Base-by-base conservation (phyloP, 2,113 vertebrate species). In the Seriola aureovittata region DNA sequence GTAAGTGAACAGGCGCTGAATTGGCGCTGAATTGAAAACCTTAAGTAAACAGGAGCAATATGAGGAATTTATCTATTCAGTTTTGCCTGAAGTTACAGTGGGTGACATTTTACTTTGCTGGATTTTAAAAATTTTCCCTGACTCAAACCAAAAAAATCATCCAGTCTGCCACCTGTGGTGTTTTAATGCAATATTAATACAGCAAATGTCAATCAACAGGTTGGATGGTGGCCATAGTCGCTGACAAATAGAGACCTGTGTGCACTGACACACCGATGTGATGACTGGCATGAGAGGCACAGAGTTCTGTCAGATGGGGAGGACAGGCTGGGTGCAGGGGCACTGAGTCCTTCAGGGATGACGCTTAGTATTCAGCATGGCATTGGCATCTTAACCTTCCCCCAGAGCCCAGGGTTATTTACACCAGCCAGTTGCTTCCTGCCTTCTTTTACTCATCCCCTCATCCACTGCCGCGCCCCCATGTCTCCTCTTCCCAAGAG, bases 361-460 rank as follows among this genome's bases (percentile, higher is more conserved):
- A 71, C 70, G 46, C 66, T 93, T 85, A 78, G 75, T 80, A 93
- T 91, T 92, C 90, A 81, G 71, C 52, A 50, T 69, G 54, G n/a
- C 29, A 67, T 88, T 82, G 70, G 74, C 72, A 87, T 87, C 82
- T 88, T 83, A 90, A 87, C 74, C 71, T 78, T 88, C 72, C 85
- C 75, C 82, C 71, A 66, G 81, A 91, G 78, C 78, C 68, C 65
- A 74, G 73, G 75, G 88, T 89, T 93, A 92, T 93, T 93, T 91
- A 91, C 90, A 92, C 59, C 80, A 87, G 85, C 85, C 83, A 44
- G 21, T 86, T 69, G 80, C 78, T 91, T 86, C 79, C 85, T 79
- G 59, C 74, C 80, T 69, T 60, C 74, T 85, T 64, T 78, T 75
- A 75, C 79, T 63, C 84, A 73, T 82, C 78, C 78, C 71, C 59